Conservation (phyloP, 2,113 vertebrate species). For the Ginglymostoma cirratum region DNA sequence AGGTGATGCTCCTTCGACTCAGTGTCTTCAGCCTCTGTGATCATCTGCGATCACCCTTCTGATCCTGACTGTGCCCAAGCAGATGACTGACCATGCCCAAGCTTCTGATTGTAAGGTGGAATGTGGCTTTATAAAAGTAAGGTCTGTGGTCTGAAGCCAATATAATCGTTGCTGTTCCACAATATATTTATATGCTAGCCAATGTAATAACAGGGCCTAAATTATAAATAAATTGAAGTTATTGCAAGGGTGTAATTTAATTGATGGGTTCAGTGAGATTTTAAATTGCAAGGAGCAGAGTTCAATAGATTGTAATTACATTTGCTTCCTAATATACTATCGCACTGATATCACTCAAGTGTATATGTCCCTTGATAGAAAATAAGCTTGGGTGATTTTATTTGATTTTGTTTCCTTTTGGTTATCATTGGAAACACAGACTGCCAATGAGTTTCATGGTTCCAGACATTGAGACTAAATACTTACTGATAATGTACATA, state of each 20-base stretch:
- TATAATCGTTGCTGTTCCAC: too few species aligned
- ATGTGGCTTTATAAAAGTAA: too few species aligned
- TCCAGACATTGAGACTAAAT: neutral
- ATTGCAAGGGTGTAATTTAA: neutral
- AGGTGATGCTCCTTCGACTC: too few species aligned
- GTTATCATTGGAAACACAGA: neutral
- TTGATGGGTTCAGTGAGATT: conserved; percentile 4
- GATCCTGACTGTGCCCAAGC: too few species aligned
- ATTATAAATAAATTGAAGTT: neutral
- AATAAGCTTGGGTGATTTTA: neutral
- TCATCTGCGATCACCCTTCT: too few species aligned
- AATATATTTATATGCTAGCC: neutral
- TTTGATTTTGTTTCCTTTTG: neutral
- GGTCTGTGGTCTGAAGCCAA: too few species aligned
- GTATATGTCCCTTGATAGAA: neutral
- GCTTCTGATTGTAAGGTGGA: too few species aligned
- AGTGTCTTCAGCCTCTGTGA: too few species aligned
- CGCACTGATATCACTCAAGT: neutral
- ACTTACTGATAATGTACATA: neutral
- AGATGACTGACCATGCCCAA: too few species aligned
- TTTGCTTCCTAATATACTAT: neutral
- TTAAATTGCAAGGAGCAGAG: neutral
- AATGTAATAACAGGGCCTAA: neutral
- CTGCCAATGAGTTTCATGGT: neutral
- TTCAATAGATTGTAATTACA: conserved; percentile 24